Evolutionary conservation across 2,797 vertebrate genomes (phyloP).

Genomic region (Halcyon chelicuti): DNA sequence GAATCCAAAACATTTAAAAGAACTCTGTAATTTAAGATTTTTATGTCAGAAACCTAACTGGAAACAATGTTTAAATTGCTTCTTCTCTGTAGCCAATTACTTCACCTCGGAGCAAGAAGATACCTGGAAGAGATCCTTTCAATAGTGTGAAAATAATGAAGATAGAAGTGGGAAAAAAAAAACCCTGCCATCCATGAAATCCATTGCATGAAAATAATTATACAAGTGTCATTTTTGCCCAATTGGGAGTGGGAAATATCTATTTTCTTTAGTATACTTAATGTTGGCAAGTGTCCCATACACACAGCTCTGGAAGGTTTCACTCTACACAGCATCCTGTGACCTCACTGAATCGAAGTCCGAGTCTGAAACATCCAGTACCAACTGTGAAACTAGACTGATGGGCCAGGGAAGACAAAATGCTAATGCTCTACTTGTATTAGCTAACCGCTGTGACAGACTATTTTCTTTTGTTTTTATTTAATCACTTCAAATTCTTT

Average conservation of each 20-base stretch:
- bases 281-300: neutral
- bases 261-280: too few species aligned
- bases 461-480: neutral
- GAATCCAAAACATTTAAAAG: neutral
- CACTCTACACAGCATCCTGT: neutral
- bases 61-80: neutral
- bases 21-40: neutral
- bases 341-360: neutral
- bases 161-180: neutral
- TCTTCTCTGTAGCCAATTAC: neutral
- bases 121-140: neutral
- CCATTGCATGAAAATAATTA: neutral
- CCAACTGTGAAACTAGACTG: neutral
- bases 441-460: neutral
- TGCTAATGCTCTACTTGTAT: neutral
- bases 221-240: too few species aligned
- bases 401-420: neutral
- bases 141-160: neutral
- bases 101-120: neutral
- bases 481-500: neutral
- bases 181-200: neutral
- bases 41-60: neutral
- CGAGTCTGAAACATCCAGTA: neutral
- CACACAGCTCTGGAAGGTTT: neutral
- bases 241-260: neutral